Conservation (phyloP, 2,797 vertebrate genomes). For the Smutsia gigantea region DNA sequence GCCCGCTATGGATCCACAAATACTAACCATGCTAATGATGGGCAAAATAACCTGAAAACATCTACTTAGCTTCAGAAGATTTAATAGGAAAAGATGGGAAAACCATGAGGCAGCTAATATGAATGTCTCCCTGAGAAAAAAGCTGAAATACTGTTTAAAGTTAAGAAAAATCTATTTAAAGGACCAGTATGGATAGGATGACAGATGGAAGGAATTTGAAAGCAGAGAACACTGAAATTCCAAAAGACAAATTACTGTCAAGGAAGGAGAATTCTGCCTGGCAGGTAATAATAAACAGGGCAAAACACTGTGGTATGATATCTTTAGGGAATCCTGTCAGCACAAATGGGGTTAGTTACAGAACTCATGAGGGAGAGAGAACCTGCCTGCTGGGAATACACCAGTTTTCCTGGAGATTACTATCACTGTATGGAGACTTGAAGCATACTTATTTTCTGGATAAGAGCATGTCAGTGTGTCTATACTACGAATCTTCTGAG, state of each 20-base stretch:
- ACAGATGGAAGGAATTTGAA: slow-evolving; percentile 64
- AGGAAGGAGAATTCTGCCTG: slow-evolving; percentile 33
- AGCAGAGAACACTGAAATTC: slow-evolving; percentile 40
- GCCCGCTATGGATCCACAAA: neutral
- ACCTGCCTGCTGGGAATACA: neutral
- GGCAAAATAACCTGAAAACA: neutral
- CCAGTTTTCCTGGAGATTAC: neutral
- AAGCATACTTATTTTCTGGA: neutral
- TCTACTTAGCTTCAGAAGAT: slow-evolving; percentile 20
- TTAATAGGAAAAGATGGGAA: neutral
- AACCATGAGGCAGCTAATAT: neutral
- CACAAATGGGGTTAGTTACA: slow-evolving; percentile 49
- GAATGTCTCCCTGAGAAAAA: slow-evolving; percentile 46
- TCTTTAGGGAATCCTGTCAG: slow-evolving; percentile 18
- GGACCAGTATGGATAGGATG: slow-evolving; percentile 42
- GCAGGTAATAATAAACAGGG: slow-evolving; percentile 37
- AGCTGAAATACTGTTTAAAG: slow-evolving; percentile 43
- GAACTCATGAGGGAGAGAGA: neutral
- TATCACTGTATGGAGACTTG: neutral
- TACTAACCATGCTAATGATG: neutral
- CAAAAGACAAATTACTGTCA: slow-evolving; percentile 54
- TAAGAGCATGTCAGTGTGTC: neutral
- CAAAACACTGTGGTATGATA: neutral
- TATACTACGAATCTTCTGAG: neutral
- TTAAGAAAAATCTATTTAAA: slow-evolving; percentile 69